Evolutionary conservation across 92 coral and sea anemone species (phyloP).

Genomic region (Porites lobata): DNA sequence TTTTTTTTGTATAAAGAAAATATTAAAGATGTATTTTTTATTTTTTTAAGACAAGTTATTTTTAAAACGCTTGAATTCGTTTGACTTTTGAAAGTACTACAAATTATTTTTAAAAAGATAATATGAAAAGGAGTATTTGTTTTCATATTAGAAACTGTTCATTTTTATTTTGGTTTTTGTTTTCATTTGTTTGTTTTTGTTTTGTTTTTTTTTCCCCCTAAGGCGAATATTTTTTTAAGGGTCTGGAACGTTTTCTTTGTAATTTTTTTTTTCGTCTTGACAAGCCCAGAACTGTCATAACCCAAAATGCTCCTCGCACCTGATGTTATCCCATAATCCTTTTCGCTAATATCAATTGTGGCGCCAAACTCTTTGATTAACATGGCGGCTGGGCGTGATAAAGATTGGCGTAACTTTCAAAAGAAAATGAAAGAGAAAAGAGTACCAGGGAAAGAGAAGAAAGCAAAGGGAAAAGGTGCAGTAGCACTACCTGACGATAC

Average conservation of each 20-base stretch:
- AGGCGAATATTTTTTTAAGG: no score
- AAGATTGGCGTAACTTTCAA: constrained; percentile 12
- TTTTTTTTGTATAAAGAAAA: neutral
- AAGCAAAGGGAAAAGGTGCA: constrained; percentile 24
- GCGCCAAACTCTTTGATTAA: constrained; percentile 14
- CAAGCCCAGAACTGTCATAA: constrained; percentile 25
- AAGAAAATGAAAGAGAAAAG: constrained; percentile 26
- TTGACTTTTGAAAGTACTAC: constrained; percentile 17
- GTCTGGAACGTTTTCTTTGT: no score
- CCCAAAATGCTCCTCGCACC: constrained; percentile 39
- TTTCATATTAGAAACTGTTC: neutral
- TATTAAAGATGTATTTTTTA: neutral
- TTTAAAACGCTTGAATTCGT: constrained; percentile 1
- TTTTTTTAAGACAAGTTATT: constrained; percentile 1
- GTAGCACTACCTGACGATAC: constrained; percentile 19
- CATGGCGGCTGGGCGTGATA: constrained; percentile 20
- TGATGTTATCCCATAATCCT: constrained; percentile 20
- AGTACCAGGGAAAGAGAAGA: constrained; percentile 19
- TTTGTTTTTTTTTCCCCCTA: no score
- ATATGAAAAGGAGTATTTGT: constrained; percentile 1
- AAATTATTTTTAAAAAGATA: constrained; percentile 2
- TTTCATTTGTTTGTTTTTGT: no score
- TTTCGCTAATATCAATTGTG: constrained; percentile 10
- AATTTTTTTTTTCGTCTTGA: neutral
- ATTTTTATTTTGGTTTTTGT: neutral